Base-by-base conservation (phyloP, 2,888 invertebrate species). In the Trachelus stipa region DNA sequence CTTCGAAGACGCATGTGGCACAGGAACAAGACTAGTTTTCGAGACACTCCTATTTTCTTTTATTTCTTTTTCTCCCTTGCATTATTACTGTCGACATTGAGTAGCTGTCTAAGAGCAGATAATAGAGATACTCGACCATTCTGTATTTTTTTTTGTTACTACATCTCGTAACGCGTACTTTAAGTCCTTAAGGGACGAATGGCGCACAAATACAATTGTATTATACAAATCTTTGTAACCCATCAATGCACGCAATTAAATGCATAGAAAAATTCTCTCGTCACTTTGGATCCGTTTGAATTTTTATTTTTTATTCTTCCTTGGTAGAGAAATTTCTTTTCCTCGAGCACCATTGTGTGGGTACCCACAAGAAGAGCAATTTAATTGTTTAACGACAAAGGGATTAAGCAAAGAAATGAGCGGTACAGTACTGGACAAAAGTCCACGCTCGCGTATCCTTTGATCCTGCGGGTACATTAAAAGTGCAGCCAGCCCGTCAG, bases 341-440 rank as follows among this genome's bases (percentile, higher is more conserved):
- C 9, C 23, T 23, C 15, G 9, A 9, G 56, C 56, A 6, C 23
- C 23, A 56, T 56, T 56, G 23, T 56, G 56, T 56, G 56, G 56
- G 23, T 56, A 56, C 56, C 56, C 23, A 56, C 9, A 33, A 71
- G 71, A 31, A 3, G 34, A 71, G 15, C 71, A 31, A 34, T 31
- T 71, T 33, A 31, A 34, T 71, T 34, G 31, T 71, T 71, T 71
- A 71, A 71, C 71, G 71, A 71, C 71, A 71, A 71, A 71, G 31
- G 71, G 33, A 33, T 33, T 33, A 71, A 30, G 12, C 34, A 12
- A 34, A 71, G 33, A 34, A 34, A 71, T 71, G 31, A 23, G 56
- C 56, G 9, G 34, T 71, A 71, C 71, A 71, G 33, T 71, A n/a
- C 71, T 71, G 9, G 71, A 71, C 71, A 71, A 71, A 30, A 34